Evolutionary conservation across 2,113 vertebrate genomes (phyloP), one percentile per base, ranked within the genome.

Genomic region (Pseudorectes ferrugineus): DNA sequence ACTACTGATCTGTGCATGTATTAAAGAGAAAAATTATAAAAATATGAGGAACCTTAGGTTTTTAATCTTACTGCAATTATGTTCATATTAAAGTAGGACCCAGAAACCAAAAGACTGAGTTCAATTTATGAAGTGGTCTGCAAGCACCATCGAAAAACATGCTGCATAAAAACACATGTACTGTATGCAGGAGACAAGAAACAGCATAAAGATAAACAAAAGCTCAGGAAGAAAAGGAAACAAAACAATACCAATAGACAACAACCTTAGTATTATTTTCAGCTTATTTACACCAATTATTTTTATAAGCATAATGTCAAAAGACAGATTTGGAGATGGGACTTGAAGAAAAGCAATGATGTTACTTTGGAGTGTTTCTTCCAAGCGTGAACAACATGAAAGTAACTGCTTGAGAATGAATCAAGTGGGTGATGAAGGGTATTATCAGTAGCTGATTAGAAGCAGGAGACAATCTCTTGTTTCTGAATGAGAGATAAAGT

Each of bases 401-500:
- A 92, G 88, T 46, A 79, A 70, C 58, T 76, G 74, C 71, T 76
- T 83, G 63, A 92, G 76, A 95, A 86, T 45, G 75, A 90, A 94
- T 88, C 86, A 84, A 94, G 85, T 78, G 57, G 83, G 43, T 91
- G 89, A 92, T 59, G 43, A 79, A 84, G 59, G n/a, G 58, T 88
- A 74, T 85, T 88, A 83, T 80, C 79, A 52, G 54, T 10, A 77
- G 68, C 76, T 93, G 88, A 93, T 93, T 93, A 95, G 59, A 95
- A 88, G 63, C 35, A 83, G 62, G 19, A 95, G 85, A 86, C 68
- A 93, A 81, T 86, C 83, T 88, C 72, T 86, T 83, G 38, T 74
- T 94, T 94, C 68, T 92, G 72, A 94, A 93, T 43, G 65, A 96
- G 51, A 80, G 72, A 94, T 88, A 71, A 97, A 92, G 75, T 74